These are phyloP conservation scores for Eucidaris tribuloides DNA, from an alignment of 35 echinoderm and acorn worm genomes.

Conservation along the genomic window DNA sequence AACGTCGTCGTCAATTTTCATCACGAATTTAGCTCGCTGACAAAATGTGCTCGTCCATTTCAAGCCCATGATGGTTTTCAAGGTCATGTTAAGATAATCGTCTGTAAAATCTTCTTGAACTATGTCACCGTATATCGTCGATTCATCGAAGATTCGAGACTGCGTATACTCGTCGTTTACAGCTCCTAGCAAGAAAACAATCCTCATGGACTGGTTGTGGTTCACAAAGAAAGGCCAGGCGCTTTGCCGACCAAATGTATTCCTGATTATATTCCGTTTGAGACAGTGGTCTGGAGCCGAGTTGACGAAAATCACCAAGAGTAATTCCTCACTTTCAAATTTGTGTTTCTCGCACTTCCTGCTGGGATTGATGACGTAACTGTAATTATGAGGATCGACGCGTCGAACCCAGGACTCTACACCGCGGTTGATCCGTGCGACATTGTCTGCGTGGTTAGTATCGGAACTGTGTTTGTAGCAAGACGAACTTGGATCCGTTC, in stretches of 20 bases:
- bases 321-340: background rate
- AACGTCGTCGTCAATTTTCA: conserved; percentile 48
- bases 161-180: background rate
- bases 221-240: background rate
- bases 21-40: conserved; percentile 2
- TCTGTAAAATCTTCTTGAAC: conserved; percentile 34
- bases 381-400: background rate
- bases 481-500: background rate
- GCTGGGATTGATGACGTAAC: background rate
- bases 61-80: conserved; percentile 30
- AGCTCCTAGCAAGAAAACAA: conserved; percentile 5
- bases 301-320: conserved; percentile 5
- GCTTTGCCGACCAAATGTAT: background rate
- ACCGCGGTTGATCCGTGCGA: background rate
- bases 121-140: background rate
- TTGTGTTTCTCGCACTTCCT: background rate
- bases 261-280: conserved; percentile 11
- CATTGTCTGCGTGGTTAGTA: background rate
- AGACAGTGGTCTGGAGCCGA: conserved; percentile 15
- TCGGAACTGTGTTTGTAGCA: background rate
- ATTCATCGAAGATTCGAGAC: background rate
- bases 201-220: conserved; percentile 1
- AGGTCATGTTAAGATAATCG: conserved; percentile 27
- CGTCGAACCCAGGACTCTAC: background rate
- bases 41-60: conserved; percentile 18